Percentiles rank a stretch among this genome's conserved stretches.
Evolutionary conservation across 2,888 invertebrate genomes (phyloP).

Genomic region (Anthophora plumipes): DNA sequence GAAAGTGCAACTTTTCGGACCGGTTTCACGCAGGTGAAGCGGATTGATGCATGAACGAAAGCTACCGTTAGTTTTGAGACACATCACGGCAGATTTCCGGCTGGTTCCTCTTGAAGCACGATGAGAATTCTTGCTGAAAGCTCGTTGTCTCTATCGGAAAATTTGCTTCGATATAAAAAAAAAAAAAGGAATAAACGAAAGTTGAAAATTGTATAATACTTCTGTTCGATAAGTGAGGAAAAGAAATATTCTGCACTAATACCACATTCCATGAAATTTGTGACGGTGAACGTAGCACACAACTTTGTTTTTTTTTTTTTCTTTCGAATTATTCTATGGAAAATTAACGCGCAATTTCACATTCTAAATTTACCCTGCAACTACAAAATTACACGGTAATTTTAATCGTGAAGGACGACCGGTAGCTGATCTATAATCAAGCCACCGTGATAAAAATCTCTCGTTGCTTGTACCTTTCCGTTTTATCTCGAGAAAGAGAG

Average conservation of each 20-base stretch:
- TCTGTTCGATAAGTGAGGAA: too few relatives aligned
- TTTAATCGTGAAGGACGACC: constrained; percentile 8
- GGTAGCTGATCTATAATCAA: not conserved
- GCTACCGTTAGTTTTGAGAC: constrained; percentile 45
- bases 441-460: not conserved
- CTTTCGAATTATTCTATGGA: not conserved
- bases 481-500: not conserved
- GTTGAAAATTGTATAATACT: too few relatives aligned
- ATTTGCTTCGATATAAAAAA: not conserved
- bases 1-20: constrained; percentile 71
- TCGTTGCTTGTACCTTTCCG: not conserved
- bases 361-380: not conserved
- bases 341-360: not conserved
- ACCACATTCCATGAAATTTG: not conserved
- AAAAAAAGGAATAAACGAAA: not conserved
- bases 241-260: not conserved
- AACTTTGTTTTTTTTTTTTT: not conserved
- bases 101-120: not conserved
- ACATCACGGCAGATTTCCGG: constrained; percentile 11
- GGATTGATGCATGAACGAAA: constrained; percentile 44
- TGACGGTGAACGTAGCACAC: not conserved
- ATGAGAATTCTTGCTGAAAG: not conserved
- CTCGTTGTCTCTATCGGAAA: not conserved
- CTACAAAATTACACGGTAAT: not conserved
- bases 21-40: constrained; percentile 62